These are phyloP conservation scores for Podabrus alpinus DNA, from an alignment of 2,888 invertebrate genomes.

Conservation along the genomic window DNA sequence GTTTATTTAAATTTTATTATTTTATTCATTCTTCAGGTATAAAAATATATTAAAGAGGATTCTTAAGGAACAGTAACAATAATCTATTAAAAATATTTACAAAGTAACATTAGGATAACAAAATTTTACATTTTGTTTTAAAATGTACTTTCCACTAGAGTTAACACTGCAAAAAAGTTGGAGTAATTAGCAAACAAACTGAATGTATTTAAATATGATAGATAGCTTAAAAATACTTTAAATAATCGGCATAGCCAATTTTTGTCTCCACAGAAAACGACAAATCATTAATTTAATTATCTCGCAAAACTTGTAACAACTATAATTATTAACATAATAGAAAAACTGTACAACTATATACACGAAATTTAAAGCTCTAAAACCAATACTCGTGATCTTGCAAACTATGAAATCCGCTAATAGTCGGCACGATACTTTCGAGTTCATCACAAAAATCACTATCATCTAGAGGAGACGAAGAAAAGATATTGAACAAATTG, in stretches of 20 bases:
- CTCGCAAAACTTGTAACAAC: too few relatives aligned
- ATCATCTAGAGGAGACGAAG: conserved; percentile 27
- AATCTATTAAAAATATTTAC: background rate
- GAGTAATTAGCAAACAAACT: background rate
- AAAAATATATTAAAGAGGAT: background rate
- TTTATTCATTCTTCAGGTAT: background rate
- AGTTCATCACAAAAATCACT: conserved; percentile 38
- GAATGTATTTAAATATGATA: too few relatives aligned
- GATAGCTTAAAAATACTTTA: background rate
- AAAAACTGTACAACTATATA: background rate
- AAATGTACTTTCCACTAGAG: background rate
- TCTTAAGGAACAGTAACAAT: background rate
- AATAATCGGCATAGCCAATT: background rate
- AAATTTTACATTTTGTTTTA: background rate
- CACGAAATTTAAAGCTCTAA: conserved; percentile 13
- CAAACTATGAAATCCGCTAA: conserved; percentile 22
- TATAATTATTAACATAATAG: too few relatives aligned
- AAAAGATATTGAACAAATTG: background rate
- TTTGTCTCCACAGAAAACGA: background rate
- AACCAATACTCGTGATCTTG: conserved; percentile 36
- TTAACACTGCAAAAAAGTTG: background rate
- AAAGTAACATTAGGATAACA: background rate
- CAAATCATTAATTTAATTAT: background rate
- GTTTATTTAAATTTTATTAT: background rate
- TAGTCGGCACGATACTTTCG: conserved; percentile 39